Evolutionary conservation across 2,888 invertebrate species (phyloP), one percentile per base, ranked within the genome.

Genomic region (Diaperis boleti): DNA sequence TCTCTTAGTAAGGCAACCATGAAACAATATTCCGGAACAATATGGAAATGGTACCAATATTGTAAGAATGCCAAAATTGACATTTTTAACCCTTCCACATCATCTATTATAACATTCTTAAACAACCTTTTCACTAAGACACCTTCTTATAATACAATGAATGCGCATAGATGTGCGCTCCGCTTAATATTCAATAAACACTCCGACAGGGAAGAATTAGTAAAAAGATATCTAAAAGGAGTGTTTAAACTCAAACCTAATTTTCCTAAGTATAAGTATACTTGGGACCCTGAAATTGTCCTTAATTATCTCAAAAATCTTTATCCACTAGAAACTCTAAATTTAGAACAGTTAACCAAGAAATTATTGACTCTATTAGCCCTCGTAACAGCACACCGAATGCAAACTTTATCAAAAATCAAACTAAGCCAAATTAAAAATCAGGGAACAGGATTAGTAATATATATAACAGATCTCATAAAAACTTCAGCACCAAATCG

Each of bases 191-290:
- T 22, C 22, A 4, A 7, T 7, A 22, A 22, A 1, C 20, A n/a
- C 3, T 8, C 3, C 7, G 42, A 42, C 6, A 14, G 7, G 7
- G 15, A 42, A 52, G 33, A 14, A 60, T 72, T 1, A 59, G 62
- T n/a, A n/a, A n/a, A n/a, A 44, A 44, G 70, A 14, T 71, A 68
- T 39, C 42, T 73, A 7, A 70, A 67, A 49, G 69, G 68, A 10
- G 41, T 67, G 2, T 52, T 33, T 1, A 70, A 69, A 20, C 8
- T 69, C 0, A 65, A 66, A 42, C 70, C 70, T 1, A 35, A 66
- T 2, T 52, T 6, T 6, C 67, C 70, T 0, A 74, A 67, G 39
- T 72, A 71, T 29, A 22, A 22, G 5, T 6, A 6, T 4, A 69
- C 65, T 0, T 73, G 69, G 71, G 65, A 72, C 35, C 65, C 69